A percentile compares a stretch with the other conserved stretches of the same genome.
Conservation (phyloP, 2,888 invertebrate species). For the Mylabris sibirica region DNA sequence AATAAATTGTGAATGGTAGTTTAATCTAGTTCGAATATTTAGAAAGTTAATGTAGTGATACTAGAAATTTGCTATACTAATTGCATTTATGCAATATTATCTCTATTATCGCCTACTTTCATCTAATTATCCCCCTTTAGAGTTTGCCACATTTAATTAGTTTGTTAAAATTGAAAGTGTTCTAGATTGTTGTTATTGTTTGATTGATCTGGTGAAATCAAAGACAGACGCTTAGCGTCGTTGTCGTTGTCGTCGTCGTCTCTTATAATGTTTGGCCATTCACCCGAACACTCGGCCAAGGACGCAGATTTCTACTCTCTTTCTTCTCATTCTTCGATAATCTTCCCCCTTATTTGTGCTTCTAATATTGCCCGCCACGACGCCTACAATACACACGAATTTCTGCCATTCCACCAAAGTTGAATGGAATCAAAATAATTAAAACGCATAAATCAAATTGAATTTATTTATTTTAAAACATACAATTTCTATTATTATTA, state of each 20-base stretch:
- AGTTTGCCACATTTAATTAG: neutral
- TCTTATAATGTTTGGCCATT: conserved; percentile 54
- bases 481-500: too few species aligned
- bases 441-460: neutral
- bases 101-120: neutral
- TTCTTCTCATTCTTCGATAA: conserved; percentile 21
- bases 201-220: neutral
- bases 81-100: neutral
- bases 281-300: conserved; percentile 62
- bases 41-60: neutral
- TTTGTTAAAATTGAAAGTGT: neutral
- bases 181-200: neutral
- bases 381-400: conserved; percentile 15
- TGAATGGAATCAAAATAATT: neutral
- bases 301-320: conserved; percentile 43
- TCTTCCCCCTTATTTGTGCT: neutral
- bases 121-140: neutral
- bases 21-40: neutral
- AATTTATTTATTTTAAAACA: too few species aligned
- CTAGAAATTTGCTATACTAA: neutral
- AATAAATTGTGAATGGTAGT: too few species aligned
- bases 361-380: conserved; percentile 23
- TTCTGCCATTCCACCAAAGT: conserved; percentile 17
- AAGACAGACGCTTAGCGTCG: conserved; percentile 42
- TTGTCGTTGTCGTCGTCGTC: too few species aligned